Evolutionary conservation across 2,797 vertebrate species (phyloP).

Genomic region (Tympanoctomys barrerae): DNA sequence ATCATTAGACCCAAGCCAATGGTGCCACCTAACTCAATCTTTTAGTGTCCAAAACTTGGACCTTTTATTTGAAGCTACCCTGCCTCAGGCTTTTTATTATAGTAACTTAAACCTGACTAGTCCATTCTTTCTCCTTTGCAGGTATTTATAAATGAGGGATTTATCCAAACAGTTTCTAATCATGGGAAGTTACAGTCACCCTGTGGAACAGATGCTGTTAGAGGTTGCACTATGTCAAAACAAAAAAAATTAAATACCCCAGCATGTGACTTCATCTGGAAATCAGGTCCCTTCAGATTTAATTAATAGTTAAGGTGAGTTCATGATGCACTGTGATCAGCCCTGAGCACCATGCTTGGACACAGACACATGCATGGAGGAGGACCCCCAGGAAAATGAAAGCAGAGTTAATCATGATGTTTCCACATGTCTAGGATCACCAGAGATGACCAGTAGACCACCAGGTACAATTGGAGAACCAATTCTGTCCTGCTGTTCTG

Average conservation of each 20-base stretch:
- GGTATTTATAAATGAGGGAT: not conserved
- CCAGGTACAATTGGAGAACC: rapidly evolving
- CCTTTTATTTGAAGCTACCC: not conserved
- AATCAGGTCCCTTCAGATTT: not conserved
- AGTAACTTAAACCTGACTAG: not conserved
- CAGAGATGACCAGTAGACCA: not conserved
- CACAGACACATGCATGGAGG: too few relatives aligned
- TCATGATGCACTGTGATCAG: not conserved
- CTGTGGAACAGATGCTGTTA: not conserved
- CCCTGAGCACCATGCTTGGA: too few relatives aligned
- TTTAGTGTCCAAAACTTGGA: not conserved
- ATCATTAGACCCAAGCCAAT: not conserved
- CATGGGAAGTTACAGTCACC: not conserved
- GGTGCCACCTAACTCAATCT: too few relatives aligned
- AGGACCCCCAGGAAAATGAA: not conserved
- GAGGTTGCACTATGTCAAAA: not conserved
- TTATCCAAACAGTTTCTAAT: not conserved
- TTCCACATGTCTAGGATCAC: not conserved
- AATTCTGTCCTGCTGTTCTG: not conserved
- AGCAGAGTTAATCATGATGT: not conserved
- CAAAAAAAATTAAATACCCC: not conserved
- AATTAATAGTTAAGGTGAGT: not conserved
- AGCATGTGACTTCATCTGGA: not conserved
- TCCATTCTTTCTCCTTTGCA: not conserved
- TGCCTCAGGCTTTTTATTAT: not conserved